Evolutionary conservation across 2,888 invertebrate genomes (phyloP), one percentile per base, ranked within the genome.

Genomic region (Phytoseiulus persimilis): DNA sequence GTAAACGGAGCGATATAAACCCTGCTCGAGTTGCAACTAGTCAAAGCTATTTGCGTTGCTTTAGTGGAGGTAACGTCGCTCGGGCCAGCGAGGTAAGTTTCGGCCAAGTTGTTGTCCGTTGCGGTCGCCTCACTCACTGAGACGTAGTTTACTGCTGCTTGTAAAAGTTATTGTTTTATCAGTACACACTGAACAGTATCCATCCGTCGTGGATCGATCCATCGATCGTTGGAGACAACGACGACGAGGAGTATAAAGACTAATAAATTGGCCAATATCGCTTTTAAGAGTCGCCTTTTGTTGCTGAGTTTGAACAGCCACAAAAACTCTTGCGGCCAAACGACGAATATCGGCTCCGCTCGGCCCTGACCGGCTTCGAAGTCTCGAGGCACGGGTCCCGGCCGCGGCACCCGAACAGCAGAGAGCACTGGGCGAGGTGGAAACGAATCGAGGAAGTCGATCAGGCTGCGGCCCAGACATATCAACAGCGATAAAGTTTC

Each of bases 131-230:
- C 65, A 65, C 65, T 65, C 28, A 39, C 28, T 65, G 65, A 28
- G 65, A 65, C 65, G 28, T 23, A 65, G 28, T 65, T 65, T 65
- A 65, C 65, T 14, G 65, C 65, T 65, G 65, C 14, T 87, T 31
- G 45, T 87, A 87, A 87, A 87, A 45, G 28, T 87, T 87, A 87
- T 87, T 87, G 87, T 87, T 87, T 87, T 87, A 87, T 31, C 87
- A 87, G 39, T 87, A 87, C 45, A 33, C 45, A 33, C 9, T 39
- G 32, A 45, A 39, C 87, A 39, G 87, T 87, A 87, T 87, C 32
- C 28, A 65, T 23, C 65, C 23, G 28, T 65, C 11, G 65, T 65
- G 9, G 28, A 65, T 65, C 65, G 65, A 65, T 65, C 65, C 14
- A 65, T 65, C 18, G 65, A 65, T 28, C 65, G 65, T 23, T 65